phyloP scores from a whole-genome alignment of 2,113 vertebrate genomes.

The Hippocampus zosterae region DNA sequence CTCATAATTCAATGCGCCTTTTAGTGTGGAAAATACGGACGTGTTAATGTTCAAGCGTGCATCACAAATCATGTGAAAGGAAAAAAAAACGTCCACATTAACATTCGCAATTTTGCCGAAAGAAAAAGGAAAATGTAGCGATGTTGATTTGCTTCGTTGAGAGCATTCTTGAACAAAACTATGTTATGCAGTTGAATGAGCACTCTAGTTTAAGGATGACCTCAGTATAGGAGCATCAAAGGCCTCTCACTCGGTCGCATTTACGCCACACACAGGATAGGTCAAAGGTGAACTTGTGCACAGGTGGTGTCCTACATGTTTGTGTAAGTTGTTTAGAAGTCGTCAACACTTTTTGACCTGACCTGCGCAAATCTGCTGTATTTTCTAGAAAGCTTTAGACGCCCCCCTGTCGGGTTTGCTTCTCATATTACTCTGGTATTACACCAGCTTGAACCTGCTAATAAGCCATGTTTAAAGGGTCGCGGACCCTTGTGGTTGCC shows the following conservation, averaged over 20 bases:
- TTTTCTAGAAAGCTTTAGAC: background rate
- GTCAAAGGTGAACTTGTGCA: slow-evolving; percentile 6
- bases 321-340: slow-evolving; percentile 2
- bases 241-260: background rate
- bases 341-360: slow-evolving; percentile 6
- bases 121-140: background rate
- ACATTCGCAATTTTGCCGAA: too few relatives aligned
- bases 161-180: background rate
- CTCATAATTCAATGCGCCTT: too few relatives aligned
- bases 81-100: too few relatives aligned
- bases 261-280: slow-evolving; percentile 3
- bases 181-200: background rate
- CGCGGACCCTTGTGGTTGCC: background rate
- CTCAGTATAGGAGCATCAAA: background rate
- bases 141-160: background rate
- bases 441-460: background rate
- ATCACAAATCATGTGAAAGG: too few relatives aligned
- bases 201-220: background rate
- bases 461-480: background rate
- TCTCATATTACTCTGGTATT: background rate
- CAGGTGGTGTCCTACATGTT: slow-evolving; percentile 1
- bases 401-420: background rate
- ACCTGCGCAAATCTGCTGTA: background rate
- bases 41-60: too few relatives aligned
- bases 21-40: too few relatives aligned